Evolutionary conservation across 2,888 invertebrate genomes (phyloP).

Genomic region (Coronaproctus castanopsis): DNA sequence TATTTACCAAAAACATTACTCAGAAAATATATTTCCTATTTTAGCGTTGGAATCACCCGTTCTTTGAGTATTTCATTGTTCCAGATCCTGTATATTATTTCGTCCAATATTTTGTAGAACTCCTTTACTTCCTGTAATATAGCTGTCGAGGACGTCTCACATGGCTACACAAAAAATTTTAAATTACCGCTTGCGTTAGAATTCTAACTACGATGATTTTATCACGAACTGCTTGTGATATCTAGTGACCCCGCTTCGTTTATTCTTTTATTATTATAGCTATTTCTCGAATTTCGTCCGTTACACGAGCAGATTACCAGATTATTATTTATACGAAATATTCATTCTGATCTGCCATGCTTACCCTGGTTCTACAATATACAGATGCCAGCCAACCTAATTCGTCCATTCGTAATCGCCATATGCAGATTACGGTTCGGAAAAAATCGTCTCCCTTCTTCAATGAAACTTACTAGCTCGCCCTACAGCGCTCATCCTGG

Average conservation of each 20-base stretch:
- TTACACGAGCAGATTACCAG: not conserved
- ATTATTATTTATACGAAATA: not conserved
- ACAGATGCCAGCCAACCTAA: no score
- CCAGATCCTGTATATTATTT: not conserved
- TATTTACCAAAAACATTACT: not conserved
- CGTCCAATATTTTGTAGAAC: not conserved
- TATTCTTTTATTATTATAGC: not conserved
- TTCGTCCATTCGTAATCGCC: no score
- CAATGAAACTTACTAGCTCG: no score
- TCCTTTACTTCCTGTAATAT: not conserved
- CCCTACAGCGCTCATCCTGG: no score
- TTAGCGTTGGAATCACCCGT: not conserved
- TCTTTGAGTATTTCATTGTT: not conserved
- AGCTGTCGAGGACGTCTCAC: not conserved
- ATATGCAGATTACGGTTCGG: no score
- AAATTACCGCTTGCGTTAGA: not conserved
- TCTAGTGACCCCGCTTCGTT: not conserved
- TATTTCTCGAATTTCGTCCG: not conserved
- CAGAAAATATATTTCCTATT: not conserved
- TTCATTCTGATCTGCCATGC: no score
- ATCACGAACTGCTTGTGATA: no score
- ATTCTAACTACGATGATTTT: not conserved
- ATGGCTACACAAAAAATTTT: not conserved
- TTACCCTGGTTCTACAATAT: no score
- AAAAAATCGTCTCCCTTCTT: no score